Evolutionary conservation across 30 jellyfish, hydroid and myxozoan genomes (phyloP), one percentile per base, ranked within the genome.

Genomic region (Hydractinia echinata): DNA sequence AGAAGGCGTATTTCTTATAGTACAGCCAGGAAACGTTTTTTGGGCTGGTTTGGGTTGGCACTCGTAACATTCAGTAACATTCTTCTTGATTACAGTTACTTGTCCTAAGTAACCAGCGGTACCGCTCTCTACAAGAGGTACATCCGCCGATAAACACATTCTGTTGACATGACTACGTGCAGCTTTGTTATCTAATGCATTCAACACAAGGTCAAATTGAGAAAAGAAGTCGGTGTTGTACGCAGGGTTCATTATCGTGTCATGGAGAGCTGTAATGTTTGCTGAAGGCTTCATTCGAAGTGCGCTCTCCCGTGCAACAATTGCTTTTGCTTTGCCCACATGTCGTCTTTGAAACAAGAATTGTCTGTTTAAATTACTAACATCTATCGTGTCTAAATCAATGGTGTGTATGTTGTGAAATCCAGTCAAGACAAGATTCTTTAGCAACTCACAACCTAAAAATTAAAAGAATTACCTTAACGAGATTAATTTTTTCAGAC

Each of bases 61-160:
- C 60, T 95, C 99, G 62, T 95, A 95, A 61, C 99, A 95, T 51
- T 88, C 99, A 16, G 99, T 91, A n/a, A 76, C 64, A 20, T 95
- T 96, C 88, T 89, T 89, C 58, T 85, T 89, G 18, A 95, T 95
- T 9, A 89, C 94, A 6, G 97, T 85, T 4, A 89, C 97, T 86
- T 95, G 99, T 6, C 99, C 99, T 39, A 95, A 89, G 61, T 88
- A 95, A 8, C 99, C 99, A 44, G 97, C 99, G 5, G 99, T 79
- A 20, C 99, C 99, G 81, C 97, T 85, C 66, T 95, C 99, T 68
- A 95, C 80, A 73, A 95, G 54, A 7, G 99, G 99, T 16, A 95
- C 96, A 67, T 95, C 91, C 18, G 97, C 97, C 14, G 97, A 90
- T 4, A 95, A 88, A 70, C 99, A 95, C 99, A 95, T 95, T 58